Evolutionary conservation across 1,140 invertebrate genomes (phyloP), one percentile per base, ranked within the genome.

Genomic region (Drosophila oshimai): DNA sequence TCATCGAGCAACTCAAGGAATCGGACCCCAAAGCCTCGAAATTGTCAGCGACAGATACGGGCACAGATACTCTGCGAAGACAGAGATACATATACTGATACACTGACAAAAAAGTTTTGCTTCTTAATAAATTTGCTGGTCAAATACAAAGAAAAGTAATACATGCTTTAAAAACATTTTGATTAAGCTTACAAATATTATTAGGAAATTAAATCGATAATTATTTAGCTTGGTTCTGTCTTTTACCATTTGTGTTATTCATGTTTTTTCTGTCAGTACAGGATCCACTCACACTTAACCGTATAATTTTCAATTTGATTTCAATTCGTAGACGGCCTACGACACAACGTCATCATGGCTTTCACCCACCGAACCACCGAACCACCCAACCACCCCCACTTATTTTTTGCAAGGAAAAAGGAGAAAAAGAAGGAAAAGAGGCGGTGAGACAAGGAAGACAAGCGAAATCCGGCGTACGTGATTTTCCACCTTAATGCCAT

Each of bases 401-500:
- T 26, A 15, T 13, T 24, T 24, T 24, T 10, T 6, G n/a, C 10
- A 31, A 24, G 12, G 7, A 17, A 10, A 2, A 6, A 22, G 10
- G 9, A 6, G n/a, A 6, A 17, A 7, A 33, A n/a, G 12, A 22
- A 17, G 20, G 20, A 24, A 28, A 12, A 15, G 28, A n/a, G 58
- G 54, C 13, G 18, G 10, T 41, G 34, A 10, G 51, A 29, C 51
- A 18, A 12, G 34, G 42, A 33, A 50, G 61, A 65, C 58, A 73
- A 50, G 34, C 61, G 74, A 77, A 83, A 83, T 84, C 79, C 79
- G 79, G 79, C 74, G 79, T 83, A 83, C 79, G 79, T 84, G 79
- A 83, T 83, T 83, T 83, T 77, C 79, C 71, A 76, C 78, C 79
- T 84, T 83, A 83, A 83, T 83, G 79, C 79, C 70, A 65, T 61